Base-by-base conservation (phyloP, 2,888 invertebrate genomes). In the Volucella inflata region DNA sequence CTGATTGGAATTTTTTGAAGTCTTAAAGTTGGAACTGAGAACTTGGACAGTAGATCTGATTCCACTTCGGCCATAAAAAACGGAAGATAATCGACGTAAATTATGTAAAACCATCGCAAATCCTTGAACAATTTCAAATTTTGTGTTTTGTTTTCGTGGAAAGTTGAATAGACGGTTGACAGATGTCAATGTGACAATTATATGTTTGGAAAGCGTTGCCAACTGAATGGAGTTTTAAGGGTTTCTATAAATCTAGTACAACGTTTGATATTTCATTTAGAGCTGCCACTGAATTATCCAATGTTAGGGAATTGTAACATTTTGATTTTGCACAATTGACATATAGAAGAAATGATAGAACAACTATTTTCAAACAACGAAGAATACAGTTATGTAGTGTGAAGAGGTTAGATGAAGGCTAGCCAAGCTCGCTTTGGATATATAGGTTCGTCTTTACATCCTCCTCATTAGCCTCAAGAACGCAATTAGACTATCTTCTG, bases 51-150 rank as follows among this genome's bases (percentile, higher is more conserved):
- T 30, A 10, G 36, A 16, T 48, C 38, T 40, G 17, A 46, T 57
- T 4, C 30, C 30, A 17, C 55, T 55, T 57, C 44, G 60, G 0
- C n/a, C 16, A 44, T 42, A 30, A 0, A 55, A 42, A 1, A 71
- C n/a, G 0, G 71, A 16, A 6, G 78, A 55, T 40, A 70, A 36
- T 0, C 64, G 48, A 0, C 55, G 70, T 4, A 78, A 71, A 70
- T 78, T 78, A 78, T 50, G 55, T 71, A 78, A 78, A 78, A 78
- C 70, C 78, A 78, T 78, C 16, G 14, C 48, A 42, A 46, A 64
- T 57, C 53, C 48, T 62, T 68, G 38, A 0, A 17, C 1, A 9
- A 36, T 59, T 8, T 16, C 4, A 10, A 60, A 42, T 12, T 70
- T n/a, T 40, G 10, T 10, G 11, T 11, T 78, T 78, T 70, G 57